A percentile compares a stretch with the other conserved stretches of the same genome.
phyloP scores from a whole-genome alignment of 2,797 vertebrate genomes.

The Paratrypauchen microcephalus region DNA sequence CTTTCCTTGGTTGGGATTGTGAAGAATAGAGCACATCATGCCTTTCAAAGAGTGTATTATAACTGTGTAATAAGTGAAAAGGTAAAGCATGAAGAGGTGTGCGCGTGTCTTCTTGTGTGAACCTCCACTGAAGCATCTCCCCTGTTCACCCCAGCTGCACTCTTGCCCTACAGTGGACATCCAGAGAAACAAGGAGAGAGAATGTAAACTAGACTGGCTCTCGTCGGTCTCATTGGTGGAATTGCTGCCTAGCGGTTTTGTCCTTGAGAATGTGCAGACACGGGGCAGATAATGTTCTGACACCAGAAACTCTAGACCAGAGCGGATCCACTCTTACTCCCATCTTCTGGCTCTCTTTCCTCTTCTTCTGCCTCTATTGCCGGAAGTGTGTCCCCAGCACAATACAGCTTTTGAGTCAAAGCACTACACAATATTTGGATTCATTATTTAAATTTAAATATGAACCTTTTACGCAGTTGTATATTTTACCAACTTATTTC shows the following conservation, averaged over 20 bases:
- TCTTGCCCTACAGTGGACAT: constrained; percentile 57
- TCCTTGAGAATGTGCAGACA: constrained; percentile 87
- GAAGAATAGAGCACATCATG: too few relatives aligned
- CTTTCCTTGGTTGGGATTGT: not conserved
- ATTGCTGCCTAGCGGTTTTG: constrained; percentile 67
- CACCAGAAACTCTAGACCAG: constrained; percentile 82
- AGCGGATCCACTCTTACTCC: constrained; percentile 75
- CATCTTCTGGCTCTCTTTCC: constrained; percentile 49
- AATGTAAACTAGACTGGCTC: constrained; percentile 66
- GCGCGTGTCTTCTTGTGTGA: constrained; percentile 33
- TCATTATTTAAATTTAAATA: not conserved
- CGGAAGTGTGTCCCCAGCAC: constrained; percentile 28
- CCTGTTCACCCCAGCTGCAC: constrained; percentile 67
- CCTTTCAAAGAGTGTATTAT: not conserved
- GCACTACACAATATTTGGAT: not conserved
- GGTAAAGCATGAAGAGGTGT: constrained; percentile 17
- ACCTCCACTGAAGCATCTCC: constrained; percentile 43
- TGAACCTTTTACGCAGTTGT: not conserved
- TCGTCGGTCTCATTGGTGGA: constrained; percentile 67
- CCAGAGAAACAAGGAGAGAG: constrained; percentile 40
- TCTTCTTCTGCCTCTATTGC: constrained; percentile 37
- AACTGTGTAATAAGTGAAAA: too few relatives aligned
- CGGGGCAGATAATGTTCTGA: constrained; percentile 83
- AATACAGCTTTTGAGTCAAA: constrained; percentile 9
- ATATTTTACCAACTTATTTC: not conserved